Base-by-base conservation (phyloP, 2,888 invertebrate species). In the Xanthia icteritia region DNA sequence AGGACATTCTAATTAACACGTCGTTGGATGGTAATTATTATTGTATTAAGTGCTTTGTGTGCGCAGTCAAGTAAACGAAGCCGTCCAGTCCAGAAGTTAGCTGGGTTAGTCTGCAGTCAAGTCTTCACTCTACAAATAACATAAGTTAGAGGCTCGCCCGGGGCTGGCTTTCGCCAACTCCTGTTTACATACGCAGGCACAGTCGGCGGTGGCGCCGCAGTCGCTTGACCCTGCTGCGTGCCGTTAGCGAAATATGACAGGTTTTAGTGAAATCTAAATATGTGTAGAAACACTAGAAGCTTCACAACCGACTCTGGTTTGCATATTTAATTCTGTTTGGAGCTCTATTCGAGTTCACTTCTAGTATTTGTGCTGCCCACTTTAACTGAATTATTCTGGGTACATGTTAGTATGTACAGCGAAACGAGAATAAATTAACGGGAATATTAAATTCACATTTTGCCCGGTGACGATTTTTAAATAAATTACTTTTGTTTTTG, bases 261-360 rank as follows among this genome's bases (percentile, higher is more conserved):
- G 90, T 93, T 93, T 93, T 90, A 92, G 91, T 90, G 88, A 91
- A 94, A 94, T 93, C 91, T 92, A 92, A 94, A 92, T 92, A 91
- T 91, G 86, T 89, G 90, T 77, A 45, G 83, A 79, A 78, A 83
- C 42, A 83, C 78, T 90, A 91, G 91, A 93, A 91, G 91, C 86
- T 89, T 85, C 86, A 83, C 74, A 71, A 77, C 70, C 31, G 60
- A 83, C 78, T 86, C 79, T 86, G 82, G 83, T 90, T 90, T 90
- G 89, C 89, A 89, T 90, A 86, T 90, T 88, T 89, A 89, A 90
- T 88, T 83, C 84, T 86, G 86, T 86, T 82, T 82, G 65, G 74
- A 54, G 79, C 79, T 76, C 76, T 73, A 79, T 88, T 83, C 76
- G 68, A 84, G 85, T 84, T 85, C 63, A 71, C 78, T 84, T 80